These are phyloP conservation scores for Nannobrachium achirus DNA, from an alignment of 2,113 vertebrate species.

Conservation along the genomic window DNA sequence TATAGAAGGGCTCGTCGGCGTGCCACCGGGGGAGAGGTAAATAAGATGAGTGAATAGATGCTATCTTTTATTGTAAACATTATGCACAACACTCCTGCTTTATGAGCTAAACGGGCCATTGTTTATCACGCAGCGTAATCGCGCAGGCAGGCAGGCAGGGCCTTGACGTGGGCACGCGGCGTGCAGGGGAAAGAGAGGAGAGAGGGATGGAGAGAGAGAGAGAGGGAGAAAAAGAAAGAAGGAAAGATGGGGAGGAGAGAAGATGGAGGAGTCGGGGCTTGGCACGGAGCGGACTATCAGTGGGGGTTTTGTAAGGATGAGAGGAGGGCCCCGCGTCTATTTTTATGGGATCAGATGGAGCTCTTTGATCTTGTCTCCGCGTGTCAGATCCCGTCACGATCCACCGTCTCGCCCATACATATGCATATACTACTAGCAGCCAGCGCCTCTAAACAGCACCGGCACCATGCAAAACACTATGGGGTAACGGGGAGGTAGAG, in stretches of 20 bases:
- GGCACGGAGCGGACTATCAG: constrained; percentile 69
- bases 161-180: constrained; percentile 59
- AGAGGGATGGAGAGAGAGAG: constrained; percentile 34
- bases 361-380: constrained; percentile 79
- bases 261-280: constrained; percentile 20
- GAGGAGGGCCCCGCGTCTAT: constrained; percentile 74
- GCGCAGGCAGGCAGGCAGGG: constrained; percentile 50
- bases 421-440: constrained; percentile 57
- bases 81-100: constrained; percentile 79
- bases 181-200: constrained; percentile 53
- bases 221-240: constrained; percentile 41
- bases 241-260: background rate
- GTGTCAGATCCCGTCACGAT: constrained; percentile 77
- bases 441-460: constrained; percentile 65
- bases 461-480: constrained; percentile 68
- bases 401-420: constrained; percentile 77
- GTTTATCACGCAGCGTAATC: constrained; percentile 75
- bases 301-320: constrained; percentile 77
- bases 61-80: constrained; percentile 92
- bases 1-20: constrained; percentile 84
- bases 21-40: constrained; percentile 89
- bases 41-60: constrained; percentile 96
- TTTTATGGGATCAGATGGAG: constrained; percentile 80
- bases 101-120: constrained; percentile 79
- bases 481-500: constrained; percentile 9